A percentile compares a stretch with the other conserved stretches of the same genome.
Evolutionary conservation across 2,888 invertebrate species (phyloP).

Genomic region (Nomada ferruginata): DNA sequence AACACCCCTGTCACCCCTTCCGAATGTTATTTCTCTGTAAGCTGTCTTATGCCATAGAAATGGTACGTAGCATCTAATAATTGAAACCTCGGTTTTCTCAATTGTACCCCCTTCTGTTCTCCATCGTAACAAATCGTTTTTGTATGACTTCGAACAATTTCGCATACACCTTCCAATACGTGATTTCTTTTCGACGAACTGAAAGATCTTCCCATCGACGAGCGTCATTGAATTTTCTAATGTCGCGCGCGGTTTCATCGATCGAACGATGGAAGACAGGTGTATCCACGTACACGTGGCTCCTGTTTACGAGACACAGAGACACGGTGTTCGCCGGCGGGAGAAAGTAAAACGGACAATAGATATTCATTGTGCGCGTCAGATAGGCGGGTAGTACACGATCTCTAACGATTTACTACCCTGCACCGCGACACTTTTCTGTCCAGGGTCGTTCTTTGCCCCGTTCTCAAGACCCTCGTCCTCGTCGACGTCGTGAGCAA

Average conservation of each 20-base stretch:
- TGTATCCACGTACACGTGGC: slow-evolving; percentile 43
- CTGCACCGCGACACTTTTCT: slow-evolving; percentile 17
- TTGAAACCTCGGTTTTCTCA: slow-evolving; percentile 6
- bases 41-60: background rate
- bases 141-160: background rate
- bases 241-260: background rate
- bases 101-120: slow-evolving; percentile 6
- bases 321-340: slow-evolving; percentile 26
- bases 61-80: too few species aligned
- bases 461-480: too few species aligned
- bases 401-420: slow-evolving; percentile 50
- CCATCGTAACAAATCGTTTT: slow-evolving; percentile 3
- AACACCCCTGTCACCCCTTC: too few species aligned
- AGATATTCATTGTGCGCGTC: slow-evolving; percentile 58
- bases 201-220: background rate
- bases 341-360: slow-evolving; percentile 63
- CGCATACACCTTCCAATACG: background rate
- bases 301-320: slow-evolving; percentile 40
- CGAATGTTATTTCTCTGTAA: background rate
- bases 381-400: slow-evolving; percentile 29
- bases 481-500: background rate
- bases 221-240: slow-evolving; percentile 12
- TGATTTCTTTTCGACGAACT: slow-evolving; percentile 9
- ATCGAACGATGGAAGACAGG: slow-evolving; percentile 25
- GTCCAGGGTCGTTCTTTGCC: background rate